Conservation (phyloP, 2,888 invertebrate species). For the Sepiola atlantica region DNA sequence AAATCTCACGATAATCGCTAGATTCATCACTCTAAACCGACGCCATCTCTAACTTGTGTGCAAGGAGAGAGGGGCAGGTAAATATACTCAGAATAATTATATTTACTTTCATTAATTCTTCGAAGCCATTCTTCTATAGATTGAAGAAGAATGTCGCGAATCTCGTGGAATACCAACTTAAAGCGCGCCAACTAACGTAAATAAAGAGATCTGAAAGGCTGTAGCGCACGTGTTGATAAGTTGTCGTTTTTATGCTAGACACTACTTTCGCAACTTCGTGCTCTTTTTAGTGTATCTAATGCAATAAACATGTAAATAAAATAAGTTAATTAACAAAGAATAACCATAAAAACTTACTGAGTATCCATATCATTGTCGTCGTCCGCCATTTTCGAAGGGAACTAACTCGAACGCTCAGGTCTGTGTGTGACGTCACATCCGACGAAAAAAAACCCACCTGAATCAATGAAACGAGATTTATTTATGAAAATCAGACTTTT, state of each 20-base stretch:
- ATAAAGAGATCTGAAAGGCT: background rate
- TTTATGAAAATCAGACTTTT: too few relatives aligned
- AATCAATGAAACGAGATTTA: too few relatives aligned
- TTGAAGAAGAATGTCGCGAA: background rate
- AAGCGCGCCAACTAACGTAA: background rate
- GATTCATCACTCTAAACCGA: too few relatives aligned
- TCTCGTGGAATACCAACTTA: background rate
- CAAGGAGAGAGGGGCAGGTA: too few relatives aligned
- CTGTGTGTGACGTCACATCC: background rate
- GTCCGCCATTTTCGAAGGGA: slow-evolving; percentile 42
- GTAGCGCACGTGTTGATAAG: background rate
- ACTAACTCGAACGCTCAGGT: background rate
- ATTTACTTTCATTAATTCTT: background rate
- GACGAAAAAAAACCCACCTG: background rate
- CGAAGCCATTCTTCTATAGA: background rate
- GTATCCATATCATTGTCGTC: background rate
- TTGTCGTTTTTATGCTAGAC: background rate
- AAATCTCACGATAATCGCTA: too few relatives aligned
- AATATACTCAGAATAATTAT: background rate
- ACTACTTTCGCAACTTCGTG: background rate
- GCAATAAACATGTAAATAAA: background rate
- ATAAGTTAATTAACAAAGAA: background rate
- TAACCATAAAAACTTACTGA: background rate
- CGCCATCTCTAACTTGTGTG: too few relatives aligned
- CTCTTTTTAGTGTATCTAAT: background rate